These are phyloP conservation scores for Exephanes ischioxanthus DNA, from an alignment of 2,888 invertebrate species.

Conservation along the genomic window DNA sequence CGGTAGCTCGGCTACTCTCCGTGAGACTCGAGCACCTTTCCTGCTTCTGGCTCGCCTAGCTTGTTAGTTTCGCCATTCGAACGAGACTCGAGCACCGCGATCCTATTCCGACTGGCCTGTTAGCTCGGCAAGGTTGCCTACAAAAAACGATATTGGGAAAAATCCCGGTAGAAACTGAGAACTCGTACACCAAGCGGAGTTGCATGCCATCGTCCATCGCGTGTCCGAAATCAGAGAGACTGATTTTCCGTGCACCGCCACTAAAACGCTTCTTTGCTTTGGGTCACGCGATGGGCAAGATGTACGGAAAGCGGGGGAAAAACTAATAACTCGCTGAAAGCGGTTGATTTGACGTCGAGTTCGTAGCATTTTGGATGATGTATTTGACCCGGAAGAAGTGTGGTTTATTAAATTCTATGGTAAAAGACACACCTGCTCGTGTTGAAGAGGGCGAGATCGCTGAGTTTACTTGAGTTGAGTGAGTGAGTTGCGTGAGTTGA, in stretches of 20 bases:
- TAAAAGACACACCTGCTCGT: neutral
- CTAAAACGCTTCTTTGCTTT: no score
- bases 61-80: constrained; percentile 36
- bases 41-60: constrained; percentile 5
- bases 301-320: neutral
- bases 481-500: no score
- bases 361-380: neutral
- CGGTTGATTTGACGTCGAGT: neutral
- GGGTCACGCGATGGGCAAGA: neutral
- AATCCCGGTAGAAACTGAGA: neutral
- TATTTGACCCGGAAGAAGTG: neutral
- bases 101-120: neutral
- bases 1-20: neutral
- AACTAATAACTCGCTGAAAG: neutral
- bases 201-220: no score
- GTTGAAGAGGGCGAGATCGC: no score
- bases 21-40: constrained; percentile 24
- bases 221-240: no score
- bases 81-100: neutral
- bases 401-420: constrained; percentile 8
- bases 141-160: neutral
- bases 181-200: neutral
- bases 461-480: no score
- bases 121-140: neutral
- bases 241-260: no score